A percentile compares a stretch with the other conserved stretches of the same genome.
phyloP scores from a whole-genome alignment of 2,888 invertebrate genomes.

The Pegoplata infirma region DNA sequence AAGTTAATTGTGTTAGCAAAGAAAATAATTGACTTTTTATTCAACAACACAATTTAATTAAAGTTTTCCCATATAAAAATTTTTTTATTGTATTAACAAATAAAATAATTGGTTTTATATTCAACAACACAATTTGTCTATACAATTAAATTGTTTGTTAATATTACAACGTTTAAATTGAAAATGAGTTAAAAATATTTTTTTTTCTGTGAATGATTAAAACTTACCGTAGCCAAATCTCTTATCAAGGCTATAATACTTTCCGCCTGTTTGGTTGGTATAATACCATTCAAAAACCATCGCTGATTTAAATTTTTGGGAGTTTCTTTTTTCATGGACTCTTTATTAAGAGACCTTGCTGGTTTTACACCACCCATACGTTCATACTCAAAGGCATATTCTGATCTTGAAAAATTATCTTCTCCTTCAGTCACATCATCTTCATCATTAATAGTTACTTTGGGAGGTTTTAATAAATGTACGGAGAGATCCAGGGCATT shows the following conservation, averaged over 20 bases:
- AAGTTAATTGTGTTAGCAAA: too few relatives aligned
- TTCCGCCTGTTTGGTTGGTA: conserved; percentile 91
- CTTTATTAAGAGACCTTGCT: conserved; percentile 22
- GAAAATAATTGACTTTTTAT: too few relatives aligned
- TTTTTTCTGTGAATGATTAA: too few relatives aligned
- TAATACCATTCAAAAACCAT: conserved; percentile 94
- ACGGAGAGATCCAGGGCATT: conserved; percentile 77
- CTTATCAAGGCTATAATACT: conserved; percentile 91
- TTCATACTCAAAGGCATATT: conserved; percentile 60
- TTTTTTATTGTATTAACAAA: too few relatives aligned
- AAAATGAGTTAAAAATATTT: too few relatives aligned
- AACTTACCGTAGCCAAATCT: conserved; percentile 92
- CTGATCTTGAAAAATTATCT: conserved; percentile 45
- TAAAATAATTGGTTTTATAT: too few relatives aligned
- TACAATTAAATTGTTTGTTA: too few relatives aligned
- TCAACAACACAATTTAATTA: too few relatives aligned
- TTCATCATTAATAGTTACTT: conserved; percentile 7
- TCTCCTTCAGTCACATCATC: conserved; percentile 12
- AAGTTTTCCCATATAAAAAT: too few relatives aligned
- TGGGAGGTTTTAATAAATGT: conserved; percentile 69
- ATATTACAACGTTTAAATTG: too few relatives aligned
- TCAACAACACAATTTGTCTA: too few relatives aligned
- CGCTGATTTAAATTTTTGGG: conserved; percentile 77
- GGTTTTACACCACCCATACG: conserved; percentile 36
- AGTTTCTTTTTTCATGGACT: conserved; percentile 68